These are phyloP conservation scores for Coreius guichenoti DNA, from an alignment of 2,797 vertebrate genomes.

Conservation along the genomic window DNA sequence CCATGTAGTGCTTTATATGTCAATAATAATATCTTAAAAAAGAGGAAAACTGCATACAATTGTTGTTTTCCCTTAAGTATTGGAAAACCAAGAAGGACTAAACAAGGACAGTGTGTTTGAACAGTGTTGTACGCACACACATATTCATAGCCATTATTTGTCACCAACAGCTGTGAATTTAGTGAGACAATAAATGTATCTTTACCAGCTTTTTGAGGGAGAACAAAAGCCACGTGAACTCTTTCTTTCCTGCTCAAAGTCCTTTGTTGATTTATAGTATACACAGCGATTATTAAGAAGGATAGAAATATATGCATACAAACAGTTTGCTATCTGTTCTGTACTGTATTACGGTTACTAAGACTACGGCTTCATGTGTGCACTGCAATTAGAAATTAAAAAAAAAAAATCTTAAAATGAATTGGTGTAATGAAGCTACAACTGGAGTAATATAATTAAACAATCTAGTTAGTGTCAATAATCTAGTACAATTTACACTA, in stretches of 20 bases:
- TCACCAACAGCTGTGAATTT: conserved; percentile 43
- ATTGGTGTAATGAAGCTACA: too few relatives aligned
- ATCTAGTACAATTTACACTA: too few relatives aligned
- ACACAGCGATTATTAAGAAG: neutral
- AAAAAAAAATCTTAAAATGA: too few relatives aligned
- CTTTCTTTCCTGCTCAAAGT: neutral
- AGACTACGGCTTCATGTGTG: neutral
- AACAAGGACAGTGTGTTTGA: conserved; percentile 77
- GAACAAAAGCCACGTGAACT: conserved; percentile 16
- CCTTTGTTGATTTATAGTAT: conserved; percentile 9
- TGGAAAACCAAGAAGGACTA: conserved; percentile 73
- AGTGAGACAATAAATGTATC: conserved; percentile 67
- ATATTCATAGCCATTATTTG: conserved; percentile 29
- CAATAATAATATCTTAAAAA: neutral
- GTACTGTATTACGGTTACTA: conserved; percentile 17
- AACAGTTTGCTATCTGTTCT: neutral
- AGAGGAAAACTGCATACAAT: conserved; percentile 12
- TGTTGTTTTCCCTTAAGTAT: neutral
- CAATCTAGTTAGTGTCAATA: too few relatives aligned
- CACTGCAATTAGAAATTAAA: neutral
- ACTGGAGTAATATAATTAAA: too few relatives aligned
- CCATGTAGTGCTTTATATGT: neutral
- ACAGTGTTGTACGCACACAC: conserved; percentile 54
- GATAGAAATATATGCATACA: neutral
- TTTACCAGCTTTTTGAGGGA: neutral